A percentile compares a stretch with the other conserved stretches of the same genome.
Conservation (phyloP, 2,797 vertebrate genomes). For the Coendou prehensilis region DNA sequence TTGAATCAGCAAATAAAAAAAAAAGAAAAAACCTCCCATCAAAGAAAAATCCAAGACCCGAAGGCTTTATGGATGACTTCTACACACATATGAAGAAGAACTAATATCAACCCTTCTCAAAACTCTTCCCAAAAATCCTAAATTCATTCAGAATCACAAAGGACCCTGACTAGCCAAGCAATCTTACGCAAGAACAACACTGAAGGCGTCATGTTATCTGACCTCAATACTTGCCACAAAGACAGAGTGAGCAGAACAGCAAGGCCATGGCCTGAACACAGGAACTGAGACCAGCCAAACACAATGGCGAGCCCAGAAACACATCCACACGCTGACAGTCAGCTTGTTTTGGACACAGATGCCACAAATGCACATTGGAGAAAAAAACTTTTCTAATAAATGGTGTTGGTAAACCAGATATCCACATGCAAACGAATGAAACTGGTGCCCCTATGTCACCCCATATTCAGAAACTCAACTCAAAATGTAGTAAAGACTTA, state of each 20-base stretch:
- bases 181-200: not conserved
- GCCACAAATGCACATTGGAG: not conserved
- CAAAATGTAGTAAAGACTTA: not conserved
- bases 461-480: not conserved
- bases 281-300: not conserved
- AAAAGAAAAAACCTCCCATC: not conserved
- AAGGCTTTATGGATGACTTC: not conserved
- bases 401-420: not conserved
- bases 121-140: not conserved
- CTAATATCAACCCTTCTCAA: not conserved
- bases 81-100: not conserved
- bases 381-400: not conserved
- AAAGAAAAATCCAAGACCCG: not conserved
- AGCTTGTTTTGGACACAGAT: not conserved
- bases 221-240: not conserved
- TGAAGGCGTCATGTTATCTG: not conserved
- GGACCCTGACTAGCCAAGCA: not conserved
- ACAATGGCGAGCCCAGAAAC: not conserved
- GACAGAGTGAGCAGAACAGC: accelerated
- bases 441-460: too few relatives aligned
- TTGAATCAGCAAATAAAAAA: not conserved
- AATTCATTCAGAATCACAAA: not conserved
- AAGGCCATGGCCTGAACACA: too few relatives aligned
- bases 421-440: not conserved
- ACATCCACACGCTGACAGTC: too few relatives aligned